Base-by-base conservation (phyloP, 1,140 invertebrate genomes). In the Nasonia giraulti region DNA sequence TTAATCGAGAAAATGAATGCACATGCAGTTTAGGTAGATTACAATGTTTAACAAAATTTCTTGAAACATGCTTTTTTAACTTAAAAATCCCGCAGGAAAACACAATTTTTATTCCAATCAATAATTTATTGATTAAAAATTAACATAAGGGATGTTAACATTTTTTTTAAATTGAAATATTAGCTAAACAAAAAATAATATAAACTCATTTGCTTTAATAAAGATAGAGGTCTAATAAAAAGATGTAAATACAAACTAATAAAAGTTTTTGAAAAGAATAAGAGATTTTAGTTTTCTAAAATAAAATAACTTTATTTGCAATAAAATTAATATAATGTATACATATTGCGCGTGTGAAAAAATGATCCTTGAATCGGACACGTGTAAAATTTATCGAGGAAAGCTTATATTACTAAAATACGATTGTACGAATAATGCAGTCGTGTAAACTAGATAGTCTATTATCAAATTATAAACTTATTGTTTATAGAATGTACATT, bases 391-490 rank as follows among this genome's bases (percentile, higher is more conserved):
- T 44, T 62, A 62, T n/a, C 20, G 20, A 62, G 55, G 17, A 62
- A 62, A 62, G 55, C 20, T 6, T 62, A 62, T 62, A 62, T 62
- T 62, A 62, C 3, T 62, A 62, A 62, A 62, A 62, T 62, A 62
- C 55, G 17, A 62, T 62, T 62, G 55, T n/a, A 62, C 7, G 20
- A 71, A 71, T 27, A 11, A 31, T 31, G 20, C 23, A 71, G 68
- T 71, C 68, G 68, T 33, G 68, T 71, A 71, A 31, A 6, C 31
- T 71, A 71, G 68, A 31, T 71, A 71, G 68, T 33, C 23, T 62
- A 62, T 62, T 62, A 62, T 62, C 55, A 62, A 62, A 62, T 62
- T 62, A 62, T 62, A 62, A 62, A 62, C 55, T 62, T 62, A 62
- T 62, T 62, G 55, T 62, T 62, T 62, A 62, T 62, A 62, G 20